phyloP scores from a whole-genome alignment of 2,113 vertebrate species.

The Nycticebus coucang region DNA sequence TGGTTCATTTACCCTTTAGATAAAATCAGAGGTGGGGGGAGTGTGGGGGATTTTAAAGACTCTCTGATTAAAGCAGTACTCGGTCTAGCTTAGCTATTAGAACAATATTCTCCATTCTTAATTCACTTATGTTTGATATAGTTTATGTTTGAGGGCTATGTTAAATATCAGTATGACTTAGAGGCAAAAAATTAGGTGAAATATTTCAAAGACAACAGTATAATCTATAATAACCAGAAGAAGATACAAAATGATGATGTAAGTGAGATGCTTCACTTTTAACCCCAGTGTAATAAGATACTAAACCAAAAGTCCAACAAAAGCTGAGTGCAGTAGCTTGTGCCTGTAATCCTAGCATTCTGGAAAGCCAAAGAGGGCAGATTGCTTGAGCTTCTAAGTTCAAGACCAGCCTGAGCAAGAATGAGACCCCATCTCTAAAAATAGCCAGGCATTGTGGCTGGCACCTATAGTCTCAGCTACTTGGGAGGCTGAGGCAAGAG shows the following conservation, averaged over 20 bases:
- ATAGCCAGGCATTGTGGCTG: too few relatives aligned
- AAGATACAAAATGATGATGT: not conserved
- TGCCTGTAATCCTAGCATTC: too few relatives aligned
- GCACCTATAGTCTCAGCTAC: too few relatives aligned
- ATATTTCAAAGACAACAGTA: not conserved
- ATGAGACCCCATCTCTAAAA: too few relatives aligned
- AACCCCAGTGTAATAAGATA: fast-evolving
- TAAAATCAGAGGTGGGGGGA: not conserved
- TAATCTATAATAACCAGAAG: not conserved
- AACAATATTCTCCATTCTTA: not conserved
- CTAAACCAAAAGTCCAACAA: not conserved
- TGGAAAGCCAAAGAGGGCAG: too few relatives aligned
- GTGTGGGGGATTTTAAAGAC: not conserved
- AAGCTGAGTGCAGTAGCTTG: too few relatives aligned
- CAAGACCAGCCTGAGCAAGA: too few relatives aligned
- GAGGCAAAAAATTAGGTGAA: not conserved
- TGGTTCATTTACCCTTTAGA: not conserved
- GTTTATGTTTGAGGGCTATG: not conserved
- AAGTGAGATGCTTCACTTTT: too few relatives aligned
- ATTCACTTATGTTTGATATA: not conserved
- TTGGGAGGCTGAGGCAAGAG: too few relatives aligned
- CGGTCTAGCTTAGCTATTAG: not conserved
- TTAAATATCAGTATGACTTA: not conserved
- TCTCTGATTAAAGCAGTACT: not conserved
- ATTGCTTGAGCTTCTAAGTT: too few relatives aligned